A percentile compares a stretch with the other conserved stretches of the same genome.
Evolutionary conservation across 2,888 invertebrate genomes (phyloP).

Genomic region (Agrochola litura): DNA sequence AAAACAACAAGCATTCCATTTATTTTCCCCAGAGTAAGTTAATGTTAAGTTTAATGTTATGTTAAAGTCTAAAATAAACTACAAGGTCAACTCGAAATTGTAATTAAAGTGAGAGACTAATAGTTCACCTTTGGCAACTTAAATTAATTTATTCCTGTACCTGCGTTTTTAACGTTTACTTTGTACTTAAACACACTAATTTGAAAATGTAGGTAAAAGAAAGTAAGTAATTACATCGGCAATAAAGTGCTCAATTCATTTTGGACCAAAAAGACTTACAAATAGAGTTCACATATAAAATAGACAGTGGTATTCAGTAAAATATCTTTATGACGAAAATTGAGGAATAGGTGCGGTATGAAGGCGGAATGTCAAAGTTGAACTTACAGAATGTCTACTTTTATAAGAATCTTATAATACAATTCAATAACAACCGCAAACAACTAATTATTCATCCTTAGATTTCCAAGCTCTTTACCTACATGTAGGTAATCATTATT

Average conservation of each 20-base stretch:
- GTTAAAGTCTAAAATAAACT: conserved; percentile 43
- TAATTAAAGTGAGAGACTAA: conserved; percentile 64
- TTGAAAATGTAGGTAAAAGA: conserved; percentile 44
- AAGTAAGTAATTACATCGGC: conserved; percentile 43
- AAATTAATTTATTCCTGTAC: conserved; percentile 51
- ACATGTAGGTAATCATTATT: no score
- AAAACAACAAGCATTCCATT: not conserved
- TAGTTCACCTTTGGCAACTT: conserved; percentile 51
- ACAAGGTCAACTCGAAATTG: conserved; percentile 65
- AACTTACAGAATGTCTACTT: not conserved
- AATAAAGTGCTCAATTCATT: conserved; percentile 31
- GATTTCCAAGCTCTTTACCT: not conserved
- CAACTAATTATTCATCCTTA: not conserved
- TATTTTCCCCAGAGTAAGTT: not conserved
- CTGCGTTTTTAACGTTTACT: conserved; percentile 48
- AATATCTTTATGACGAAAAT: conserved; percentile 21
- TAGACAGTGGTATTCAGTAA: conserved; percentile 11
- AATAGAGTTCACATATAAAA: conserved; percentile 36
- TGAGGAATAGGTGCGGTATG: conserved; percentile 14
- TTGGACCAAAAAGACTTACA: not conserved
- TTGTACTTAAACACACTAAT: conserved; percentile 51
- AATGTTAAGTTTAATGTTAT: conserved; percentile 20
- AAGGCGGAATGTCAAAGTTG: conserved; percentile 17
- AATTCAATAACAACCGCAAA: not conserved
- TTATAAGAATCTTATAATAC: not conserved